phyloP scores from a whole-genome alignment of 2,113 vertebrate genomes.

The Mustelus asterias region DNA sequence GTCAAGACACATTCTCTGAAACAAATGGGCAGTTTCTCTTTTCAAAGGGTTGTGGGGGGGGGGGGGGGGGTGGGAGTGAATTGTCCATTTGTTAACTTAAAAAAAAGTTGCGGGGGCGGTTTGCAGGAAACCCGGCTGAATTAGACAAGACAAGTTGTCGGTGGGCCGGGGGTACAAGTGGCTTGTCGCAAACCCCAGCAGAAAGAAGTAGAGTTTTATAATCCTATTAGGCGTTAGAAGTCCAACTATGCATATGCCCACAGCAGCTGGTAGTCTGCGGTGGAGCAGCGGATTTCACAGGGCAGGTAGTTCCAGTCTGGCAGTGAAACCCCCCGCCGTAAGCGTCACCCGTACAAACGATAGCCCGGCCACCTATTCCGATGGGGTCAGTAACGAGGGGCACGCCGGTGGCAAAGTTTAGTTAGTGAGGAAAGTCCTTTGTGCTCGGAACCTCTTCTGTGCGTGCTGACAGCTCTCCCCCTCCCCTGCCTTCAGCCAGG shows the following conservation, averaged over 20 bases:
- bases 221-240: slow-evolving; percentile 49
- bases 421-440: too few species aligned
- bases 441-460: not conserved
- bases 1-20: not conserved
- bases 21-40: slow-evolving; percentile 1
- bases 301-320: not conserved
- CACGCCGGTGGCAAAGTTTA: not conserved
- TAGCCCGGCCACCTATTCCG: not conserved
- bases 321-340: not conserved
- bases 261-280: slow-evolving; percentile 51
- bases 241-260: slow-evolving; percentile 48
- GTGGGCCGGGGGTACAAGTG: slow-evolving; percentile 33
- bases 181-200: slow-evolving; percentile 13
- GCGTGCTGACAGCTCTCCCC: not conserved
- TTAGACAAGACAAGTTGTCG: slow-evolving; percentile 13
- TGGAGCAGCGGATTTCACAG: slow-evolving; percentile 40
- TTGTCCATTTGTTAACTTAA: slow-evolving; percentile 2
- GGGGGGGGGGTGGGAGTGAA: not conserved
- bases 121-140: not conserved
- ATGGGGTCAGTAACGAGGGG: too few species aligned
- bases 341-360: not conserved
- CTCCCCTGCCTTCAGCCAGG: not conserved
- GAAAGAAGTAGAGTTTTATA: slow-evolving; percentile 41
- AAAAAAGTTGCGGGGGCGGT: not conserved
- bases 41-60: too few species aligned